These are phyloP conservation scores for Leucoptera coffeella DNA, from an alignment of 2,888 invertebrate genomes.

Conservation along the genomic window DNA sequence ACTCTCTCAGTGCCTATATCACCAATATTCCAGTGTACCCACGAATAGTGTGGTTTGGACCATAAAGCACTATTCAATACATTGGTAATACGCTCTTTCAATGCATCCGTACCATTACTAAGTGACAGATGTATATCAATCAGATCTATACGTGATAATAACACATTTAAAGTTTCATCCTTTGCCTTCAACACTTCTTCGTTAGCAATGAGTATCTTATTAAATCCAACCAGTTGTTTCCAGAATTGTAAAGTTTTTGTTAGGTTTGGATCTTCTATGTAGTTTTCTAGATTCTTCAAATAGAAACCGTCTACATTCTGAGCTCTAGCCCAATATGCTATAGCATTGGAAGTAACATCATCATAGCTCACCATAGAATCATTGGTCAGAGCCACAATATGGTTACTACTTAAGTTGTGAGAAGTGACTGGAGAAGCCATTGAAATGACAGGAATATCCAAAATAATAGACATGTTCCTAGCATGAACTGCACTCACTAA, in stretches of 20 bases:
- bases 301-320: constrained; percentile 86
- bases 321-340: constrained; percentile 37
- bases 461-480: constrained; percentile 67
- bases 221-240: constrained; percentile 59
- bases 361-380: constrained; percentile 21
- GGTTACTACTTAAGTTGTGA: constrained; percentile 12
- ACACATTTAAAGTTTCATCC: constrained; percentile 43
- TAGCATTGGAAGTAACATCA: constrained; percentile 28
- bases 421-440: constrained; percentile 15
- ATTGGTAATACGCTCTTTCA: constrained; percentile 54
- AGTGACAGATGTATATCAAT: constrained; percentile 64
- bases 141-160: constrained; percentile 63
- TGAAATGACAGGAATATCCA: constrained; percentile 66
- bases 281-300: constrained; percentile 69
- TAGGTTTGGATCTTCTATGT: constrained; percentile 56
- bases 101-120: constrained; percentile 43
- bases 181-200: constrained; percentile 47
- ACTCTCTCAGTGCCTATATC: constrained; percentile 57
- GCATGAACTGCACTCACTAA: constrained; percentile 59
- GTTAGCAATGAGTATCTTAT: constrained; percentile 62
- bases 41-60: constrained; percentile 59
- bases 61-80: constrained; percentile 55
- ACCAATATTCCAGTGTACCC: constrained; percentile 77
- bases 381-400: constrained; percentile 28
- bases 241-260: constrained; percentile 56